Base-by-base conservation (phyloP, 2,113 vertebrate species). In the Poeciliopsis turrubarensis region DNA sequence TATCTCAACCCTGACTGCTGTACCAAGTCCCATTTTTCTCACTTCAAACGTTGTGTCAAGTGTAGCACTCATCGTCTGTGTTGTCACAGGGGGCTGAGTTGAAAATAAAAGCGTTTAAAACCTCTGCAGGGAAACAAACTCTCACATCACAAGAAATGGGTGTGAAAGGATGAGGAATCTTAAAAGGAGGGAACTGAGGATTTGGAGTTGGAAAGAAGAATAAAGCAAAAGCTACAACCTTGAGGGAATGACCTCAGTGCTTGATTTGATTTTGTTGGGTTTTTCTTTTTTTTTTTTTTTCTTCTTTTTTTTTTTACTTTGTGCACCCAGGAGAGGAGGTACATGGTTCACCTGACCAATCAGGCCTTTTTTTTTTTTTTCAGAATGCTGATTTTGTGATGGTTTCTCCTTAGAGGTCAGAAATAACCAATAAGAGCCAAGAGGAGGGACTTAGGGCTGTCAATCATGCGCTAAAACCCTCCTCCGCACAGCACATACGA, bases 91-190 rank as follows among this genome's bases (percentile, higher is more conserved):
- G 69, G 77, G 54, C 32, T 29, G 72, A 83, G 84, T 87, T 85
- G 87, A 89, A 91, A 90, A 89, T 82, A 76, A 66, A 77, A 81
- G 22, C 13, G 5, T 70, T 86, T 77, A 74, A 86, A 85, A 79
- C 67, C 39, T 77, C 72, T 72, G 78, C 68, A 37, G 81, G 77
- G 81, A 82, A 75, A 73, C 69, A 29, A 71, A 68, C 70, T 79
- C 80, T 76, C 70, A 79, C 70, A 41, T 82, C 80, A 61, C 47
- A 63, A 25, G 62, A 84, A 81, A 64, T 29, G 80, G 82, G 78
- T 85, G 83, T 72, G 63, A 83, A 84, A 22, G 14, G 80, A 81
- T 47, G 60, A 65, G 75, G 60, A 85, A 72, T 81, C 73, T 86
- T 73, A 73, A 82, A 85, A 75, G 72, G 85, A 86, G 44, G 68